Evolutionary conservation across 2,113 vertebrate species (phyloP).

Genomic region (Nibea coibor): DNA sequence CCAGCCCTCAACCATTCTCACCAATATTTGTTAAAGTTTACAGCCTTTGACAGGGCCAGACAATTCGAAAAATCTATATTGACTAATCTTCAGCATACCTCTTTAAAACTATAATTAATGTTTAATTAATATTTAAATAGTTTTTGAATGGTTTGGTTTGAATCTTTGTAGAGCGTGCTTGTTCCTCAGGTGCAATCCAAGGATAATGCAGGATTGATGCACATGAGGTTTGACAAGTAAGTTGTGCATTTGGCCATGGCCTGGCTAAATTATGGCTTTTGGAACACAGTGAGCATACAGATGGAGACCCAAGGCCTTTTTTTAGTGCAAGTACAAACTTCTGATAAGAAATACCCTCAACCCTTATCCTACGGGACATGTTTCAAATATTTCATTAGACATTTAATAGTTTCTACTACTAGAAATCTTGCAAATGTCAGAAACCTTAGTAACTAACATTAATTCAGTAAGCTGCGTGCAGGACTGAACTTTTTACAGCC

Average conservation of each 20-base stretch:
- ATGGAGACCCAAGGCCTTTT: conserved; percentile 1
- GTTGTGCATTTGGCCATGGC: conserved; percentile 11
- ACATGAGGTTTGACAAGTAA: background rate
- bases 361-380: background rate
- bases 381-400: background rate
- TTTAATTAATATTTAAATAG: background rate
- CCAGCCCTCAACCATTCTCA: background rate
- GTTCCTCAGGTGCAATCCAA: background rate
- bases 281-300: conserved; percentile 1
- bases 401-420: background rate
- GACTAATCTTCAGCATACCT: background rate
- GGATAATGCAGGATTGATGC: background rate
- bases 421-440: background rate
- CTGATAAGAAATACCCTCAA: conserved; percentile 1
- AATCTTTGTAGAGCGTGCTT: too few species aligned
- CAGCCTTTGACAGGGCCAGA: too few species aligned
- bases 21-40: background rate
- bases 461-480: background rate
- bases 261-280: conserved; percentile 4
- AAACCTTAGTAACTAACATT: background rate
- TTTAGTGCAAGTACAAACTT: background rate
- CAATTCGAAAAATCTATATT: background rate
- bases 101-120: background rate
- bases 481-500: background rate
- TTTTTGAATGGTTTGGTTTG: too few species aligned